phyloP scores from a whole-genome alignment of 2,797 vertebrate genomes.

The Sparidentex hasta region DNA sequence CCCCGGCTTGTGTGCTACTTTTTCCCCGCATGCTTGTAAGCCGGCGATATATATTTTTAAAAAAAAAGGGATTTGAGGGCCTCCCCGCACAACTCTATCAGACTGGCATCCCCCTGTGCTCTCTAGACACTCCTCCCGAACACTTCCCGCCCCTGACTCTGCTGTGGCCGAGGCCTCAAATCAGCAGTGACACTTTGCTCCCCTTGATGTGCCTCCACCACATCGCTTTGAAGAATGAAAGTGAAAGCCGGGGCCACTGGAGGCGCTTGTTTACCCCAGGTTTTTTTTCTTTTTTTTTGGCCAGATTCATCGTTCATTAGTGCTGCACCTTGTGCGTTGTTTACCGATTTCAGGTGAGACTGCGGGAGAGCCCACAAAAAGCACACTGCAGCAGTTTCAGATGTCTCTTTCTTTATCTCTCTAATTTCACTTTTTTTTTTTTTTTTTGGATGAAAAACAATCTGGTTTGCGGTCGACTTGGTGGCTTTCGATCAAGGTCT shows the following conservation, averaged over 20 bases:
- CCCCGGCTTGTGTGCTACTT: conserved; percentile 56
- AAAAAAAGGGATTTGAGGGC: conserved; percentile 68
- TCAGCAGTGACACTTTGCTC: conserved; percentile 61
- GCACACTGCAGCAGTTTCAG: neutral
- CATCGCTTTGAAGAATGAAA: conserved; percentile 73
- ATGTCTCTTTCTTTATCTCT: neutral
- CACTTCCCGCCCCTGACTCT: conserved; percentile 62
- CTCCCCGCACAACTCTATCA: conserved; percentile 68
- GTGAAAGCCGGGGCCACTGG: conserved; percentile 28
- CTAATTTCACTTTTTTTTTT: neutral
- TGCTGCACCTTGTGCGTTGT: conserved; percentile 7
- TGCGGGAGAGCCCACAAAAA: conserved; percentile 6
- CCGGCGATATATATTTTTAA: conserved; percentile 58
- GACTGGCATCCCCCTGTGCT: conserved; percentile 59
- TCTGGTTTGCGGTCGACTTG: neutral
- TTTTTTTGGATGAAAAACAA: neutral
- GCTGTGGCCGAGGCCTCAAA: conserved; percentile 66
- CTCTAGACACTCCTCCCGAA: conserved; percentile 66
- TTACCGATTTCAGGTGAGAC: conserved; percentile 1
- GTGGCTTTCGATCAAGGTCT: neutral
- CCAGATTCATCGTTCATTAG: conserved; percentile 9
- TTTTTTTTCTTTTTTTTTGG: conserved; percentile 10
- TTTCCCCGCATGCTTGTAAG: conserved; percentile 55
- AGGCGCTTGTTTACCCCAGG: conserved; percentile 44
- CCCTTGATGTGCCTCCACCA: conserved; percentile 62